Evolutionary conservation across 1,140 invertebrate species (phyloP), one percentile per base, ranked within the genome.

Genomic region (Tyrophagus putrescentiae): DNA sequence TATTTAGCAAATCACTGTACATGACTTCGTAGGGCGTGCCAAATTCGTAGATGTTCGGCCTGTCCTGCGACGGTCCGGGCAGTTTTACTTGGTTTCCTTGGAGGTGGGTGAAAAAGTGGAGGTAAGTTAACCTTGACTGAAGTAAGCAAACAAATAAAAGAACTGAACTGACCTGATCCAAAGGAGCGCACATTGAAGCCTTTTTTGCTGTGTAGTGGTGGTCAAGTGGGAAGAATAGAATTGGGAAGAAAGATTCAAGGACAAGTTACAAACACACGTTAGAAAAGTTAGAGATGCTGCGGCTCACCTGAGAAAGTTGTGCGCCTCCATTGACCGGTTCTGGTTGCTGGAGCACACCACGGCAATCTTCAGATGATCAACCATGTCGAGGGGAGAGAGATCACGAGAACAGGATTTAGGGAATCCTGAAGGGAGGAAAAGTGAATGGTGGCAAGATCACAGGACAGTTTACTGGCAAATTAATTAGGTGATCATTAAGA

Each of bases 321-420:
- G 95, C 13, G 94, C 93, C 77, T 98, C 95, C 95, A 98, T 99
- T 68, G 90, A 96, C 62, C 95, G 78, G 70, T 98, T 99, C 87
- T 98, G 97, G 73, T 99, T 99, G 68, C 91, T 95, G 4, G 92
- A 97, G 74, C 95, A 98, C 64, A 95, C 87, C 45, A 99, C 90
- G 11, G 94, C 94, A 68, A 96, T 80, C 70, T 79, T 83, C 65
- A 93, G 60, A 28, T 70, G 62, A 16, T 62, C n/a, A 6, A 28
- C 34, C 65, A 69, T 71, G 4, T 13, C 39, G 4, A n/a, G 25
- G 11, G 44, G 5, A 11, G 28, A 11, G 28, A 50, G 21, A 13
- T 13, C 21, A 13, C 21, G 21, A 39, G 13, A 13, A 39, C 36
- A 13, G 36, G n/a, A n/a, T n/a, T n/a, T n/a, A n/a, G n/a, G n/a